A percentile compares a stretch with the other conserved stretches of the same genome.
Evolutionary conservation across 1,140 invertebrate species (phyloP).

Genomic region (Diachasmimorpha longicaudata): DNA sequence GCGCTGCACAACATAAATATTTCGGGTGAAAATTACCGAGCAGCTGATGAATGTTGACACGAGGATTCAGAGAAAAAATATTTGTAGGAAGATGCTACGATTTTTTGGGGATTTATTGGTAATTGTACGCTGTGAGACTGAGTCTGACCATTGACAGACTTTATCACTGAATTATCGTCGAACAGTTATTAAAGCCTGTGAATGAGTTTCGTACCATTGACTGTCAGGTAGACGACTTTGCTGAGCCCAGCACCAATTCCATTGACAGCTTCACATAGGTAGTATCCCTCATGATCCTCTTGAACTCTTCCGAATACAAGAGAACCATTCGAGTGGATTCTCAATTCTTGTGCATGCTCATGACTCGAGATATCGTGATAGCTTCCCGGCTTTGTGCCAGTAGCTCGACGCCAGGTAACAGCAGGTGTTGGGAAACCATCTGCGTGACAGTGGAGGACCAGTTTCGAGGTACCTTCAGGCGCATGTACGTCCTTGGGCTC

Average conservation of each 20-base stretch:
- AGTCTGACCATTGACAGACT: too few species aligned
- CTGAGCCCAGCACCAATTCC: constrained; percentile 86
- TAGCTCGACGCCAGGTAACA: constrained; percentile 87
- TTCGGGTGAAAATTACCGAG: neutral
- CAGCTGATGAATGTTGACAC: too few species aligned
- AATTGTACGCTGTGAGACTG: too few species aligned
- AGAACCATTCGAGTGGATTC: constrained; percentile 81
- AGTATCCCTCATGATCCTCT: constrained; percentile 87
- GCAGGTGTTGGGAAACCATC: constrained; percentile 87
- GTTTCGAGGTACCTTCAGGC: constrained; percentile 77
- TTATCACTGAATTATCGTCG: too few species aligned
- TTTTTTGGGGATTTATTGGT: too few species aligned
- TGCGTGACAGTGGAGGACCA: constrained; percentile 87
- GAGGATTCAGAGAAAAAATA: too few species aligned
- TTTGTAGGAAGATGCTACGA: too few species aligned
- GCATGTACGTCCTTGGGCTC: constrained; percentile 88
- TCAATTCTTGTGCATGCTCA: constrained; percentile 62
- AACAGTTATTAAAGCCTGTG: neutral
- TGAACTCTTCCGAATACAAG: constrained; percentile 79
- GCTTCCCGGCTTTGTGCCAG: constrained; percentile 80
- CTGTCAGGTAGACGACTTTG: constrained; percentile 86
- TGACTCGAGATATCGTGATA: constrained; percentile 77
- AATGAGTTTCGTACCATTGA: constrained; percentile 72
- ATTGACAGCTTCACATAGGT: constrained; percentile 91
- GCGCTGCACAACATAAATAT: constrained; percentile 66